Evolutionary conservation across 1,140 invertebrate species (phyloP), one percentile per base, ranked within the genome.

Genomic region (Drosophila ficusphila): DNA sequence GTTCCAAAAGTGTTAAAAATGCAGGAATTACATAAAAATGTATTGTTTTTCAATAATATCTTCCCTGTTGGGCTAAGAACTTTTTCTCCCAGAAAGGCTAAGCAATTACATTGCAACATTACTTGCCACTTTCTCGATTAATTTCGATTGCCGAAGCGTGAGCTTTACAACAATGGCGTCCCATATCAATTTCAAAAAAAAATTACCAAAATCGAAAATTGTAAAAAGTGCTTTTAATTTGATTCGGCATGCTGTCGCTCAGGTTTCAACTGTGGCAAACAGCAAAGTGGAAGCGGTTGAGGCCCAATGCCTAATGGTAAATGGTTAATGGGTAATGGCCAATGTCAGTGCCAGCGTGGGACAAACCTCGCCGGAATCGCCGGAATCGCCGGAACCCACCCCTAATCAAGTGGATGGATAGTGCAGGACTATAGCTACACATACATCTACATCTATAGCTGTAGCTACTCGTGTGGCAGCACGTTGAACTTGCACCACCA

Each of bases 141-240:
- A 23, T 34, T 67, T 64, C 8, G 56, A 60, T 29, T 27, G 27
- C n/a, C 33, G 21, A 14, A 36, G 31, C 16, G 39, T 48, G 34
- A 29, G 44, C 51, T 51, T 23, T 11, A 33, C 44, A 27, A 16
- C 44, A 60, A 41, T 60, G 68, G 42, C 46, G 6, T 14, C 4
- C 44, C 34, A 27, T 64, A 64, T 51, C 52, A 41, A 29, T 71
- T 72, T 44, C 65, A 29, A 39, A 41, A 51, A 44, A 3, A 18
- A 29, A 41, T 68, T 68, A 46, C 12, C 12, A 21, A 56, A 65
- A 53, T 52, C 41, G 58, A 73, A 76, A 86, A 86, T 86, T 76
- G 62, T 57, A 83, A 68, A 73, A 85, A 85, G 79, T 76, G 72
- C 56, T 85, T 85, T 86, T 79, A 41, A 86, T 86, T 68, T 62